These are phyloP conservation scores for Lacerta agilis DNA, from an alignment of 2,797 vertebrate species.

Conservation along the genomic window DNA sequence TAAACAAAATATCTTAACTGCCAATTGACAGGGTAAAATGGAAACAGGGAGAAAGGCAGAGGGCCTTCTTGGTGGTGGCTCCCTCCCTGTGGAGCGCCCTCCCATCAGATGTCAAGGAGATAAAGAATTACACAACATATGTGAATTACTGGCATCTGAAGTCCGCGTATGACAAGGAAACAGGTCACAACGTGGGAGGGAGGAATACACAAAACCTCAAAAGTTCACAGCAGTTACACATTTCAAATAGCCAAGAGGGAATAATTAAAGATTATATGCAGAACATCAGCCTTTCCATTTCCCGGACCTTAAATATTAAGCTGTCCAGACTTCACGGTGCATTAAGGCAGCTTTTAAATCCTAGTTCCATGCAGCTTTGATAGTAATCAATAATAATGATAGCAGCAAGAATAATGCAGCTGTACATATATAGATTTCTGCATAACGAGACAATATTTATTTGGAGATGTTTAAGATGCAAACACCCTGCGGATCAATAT, in stretches of 20 bases:
- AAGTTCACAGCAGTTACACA: neutral
- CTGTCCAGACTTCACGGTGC: neutral
- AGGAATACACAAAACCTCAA: too few relatives aligned
- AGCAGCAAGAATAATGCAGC: neutral
- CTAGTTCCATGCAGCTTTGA: constrained; percentile 1
- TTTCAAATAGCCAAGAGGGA: neutral
- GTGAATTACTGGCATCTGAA: neutral
- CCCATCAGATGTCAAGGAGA: too few relatives aligned
- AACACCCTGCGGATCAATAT: constrained; percentile 17
- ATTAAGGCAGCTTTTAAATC: constrained; percentile 13
- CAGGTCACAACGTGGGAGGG: neutral
- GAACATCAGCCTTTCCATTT: constrained; percentile 7
- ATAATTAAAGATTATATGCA: constrained; percentile 12
- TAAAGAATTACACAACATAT: neutral
- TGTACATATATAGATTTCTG: constrained; percentile 8
- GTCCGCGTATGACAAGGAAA: neutral
- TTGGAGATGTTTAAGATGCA: constrained; percentile 28
- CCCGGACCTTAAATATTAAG: constrained; percentile 12
- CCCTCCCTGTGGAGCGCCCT: too few relatives aligned
- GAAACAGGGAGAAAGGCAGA: neutral
- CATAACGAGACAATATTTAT: constrained; percentile 7
- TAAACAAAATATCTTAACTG: too few relatives aligned
- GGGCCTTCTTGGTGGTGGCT: too few relatives aligned
- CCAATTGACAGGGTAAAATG: too few relatives aligned
- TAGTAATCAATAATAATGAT: constrained; percentile 14